These are phyloP conservation scores for Coregonus suidteri DNA, from an alignment of 2,797 vertebrate genomes.

Conservation along the genomic window DNA sequence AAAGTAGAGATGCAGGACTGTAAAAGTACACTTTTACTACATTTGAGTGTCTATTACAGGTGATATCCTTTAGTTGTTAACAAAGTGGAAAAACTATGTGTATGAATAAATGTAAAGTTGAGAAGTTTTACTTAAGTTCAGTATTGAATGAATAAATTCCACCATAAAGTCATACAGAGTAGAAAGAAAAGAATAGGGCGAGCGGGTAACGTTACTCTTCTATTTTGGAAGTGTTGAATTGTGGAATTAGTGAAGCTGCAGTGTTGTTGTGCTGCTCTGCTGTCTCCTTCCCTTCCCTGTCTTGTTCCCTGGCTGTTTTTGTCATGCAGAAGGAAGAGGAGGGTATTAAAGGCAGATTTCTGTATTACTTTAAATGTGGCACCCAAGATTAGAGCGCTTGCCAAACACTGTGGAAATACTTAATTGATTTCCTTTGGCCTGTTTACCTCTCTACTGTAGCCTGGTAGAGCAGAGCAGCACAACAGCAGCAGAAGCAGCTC, in stretches of 20 bases:
- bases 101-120: not conserved
- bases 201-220: slow-evolving; percentile 61
- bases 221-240: slow-evolving; percentile 65
- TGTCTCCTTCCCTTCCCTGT: slow-evolving; percentile 50
- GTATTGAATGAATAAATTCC: not conserved
- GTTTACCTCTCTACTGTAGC: slow-evolving; percentile 79
- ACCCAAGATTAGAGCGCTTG: slow-evolving; percentile 81
- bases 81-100: not conserved
- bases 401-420: slow-evolving; percentile 85
- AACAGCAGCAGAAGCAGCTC: slow-evolving; percentile 55
- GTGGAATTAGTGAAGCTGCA: slow-evolving; percentile 70
- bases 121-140: not conserved
- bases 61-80: not conserved
- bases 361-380: slow-evolving; percentile 83
- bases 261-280: slow-evolving; percentile 42
- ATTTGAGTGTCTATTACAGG: not conserved
- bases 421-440: slow-evolving; percentile 88
- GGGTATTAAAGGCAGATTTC: slow-evolving; percentile 80
- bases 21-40: not conserved
- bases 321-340: slow-evolving; percentile 74
- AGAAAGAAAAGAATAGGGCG: slow-evolving; percentile 42
- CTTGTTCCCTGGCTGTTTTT: slow-evolving; percentile 69
- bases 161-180: not conserved
- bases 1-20: too few relatives aligned
- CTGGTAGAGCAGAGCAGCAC: slow-evolving; percentile 68